Percentiles rank a stretch among this genome's conserved stretches.
phyloP scores from a whole-genome alignment of 1,140 invertebrate genomes.

The Asobara japonica region DNA sequence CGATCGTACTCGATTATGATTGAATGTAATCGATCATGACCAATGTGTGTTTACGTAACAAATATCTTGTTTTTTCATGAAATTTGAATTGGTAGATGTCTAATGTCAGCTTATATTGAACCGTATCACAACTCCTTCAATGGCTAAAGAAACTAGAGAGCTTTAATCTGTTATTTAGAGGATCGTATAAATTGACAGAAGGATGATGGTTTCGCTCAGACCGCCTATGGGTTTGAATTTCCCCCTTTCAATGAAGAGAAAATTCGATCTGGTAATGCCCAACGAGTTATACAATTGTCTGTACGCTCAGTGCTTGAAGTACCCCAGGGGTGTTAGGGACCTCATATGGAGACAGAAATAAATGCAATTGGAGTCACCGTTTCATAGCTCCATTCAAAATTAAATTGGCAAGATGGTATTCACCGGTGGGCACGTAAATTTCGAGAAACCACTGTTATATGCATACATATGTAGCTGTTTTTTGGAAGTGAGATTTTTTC shows the following conservation, averaged over 20 bases:
- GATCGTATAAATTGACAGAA: slow-evolving; percentile 20
- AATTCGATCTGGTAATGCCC: slow-evolving; percentile 30
- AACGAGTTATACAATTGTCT: slow-evolving; percentile 30
- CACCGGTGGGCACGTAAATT: background rate
- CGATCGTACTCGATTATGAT: no score
- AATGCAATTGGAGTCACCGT: slow-evolving; percentile 17
- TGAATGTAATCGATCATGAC: no score
- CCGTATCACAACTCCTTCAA: no score
- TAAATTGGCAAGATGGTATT: background rate
- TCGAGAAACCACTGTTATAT: no score
- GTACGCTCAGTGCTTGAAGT: slow-evolving; percentile 20
- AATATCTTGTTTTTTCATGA: no score
- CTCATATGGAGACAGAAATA: slow-evolving; percentile 24
- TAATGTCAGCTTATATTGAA: no score
- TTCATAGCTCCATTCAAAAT: background rate
- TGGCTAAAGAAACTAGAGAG: background rate
- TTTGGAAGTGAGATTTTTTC: no score
- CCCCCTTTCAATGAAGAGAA: slow-evolving; percentile 16
- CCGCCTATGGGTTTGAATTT: slow-evolving; percentile 2
- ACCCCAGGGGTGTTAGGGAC: slow-evolving; percentile 25
- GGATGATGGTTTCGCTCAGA: slow-evolving; percentile 22
- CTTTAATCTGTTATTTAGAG: background rate
- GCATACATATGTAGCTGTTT: no score
- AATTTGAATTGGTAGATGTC: background rate
- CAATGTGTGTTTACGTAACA: no score